These are phyloP conservation scores for Aeoliscus strigatus DNA, from an alignment of 2,797 vertebrate species.

Conservation along the genomic window DNA sequence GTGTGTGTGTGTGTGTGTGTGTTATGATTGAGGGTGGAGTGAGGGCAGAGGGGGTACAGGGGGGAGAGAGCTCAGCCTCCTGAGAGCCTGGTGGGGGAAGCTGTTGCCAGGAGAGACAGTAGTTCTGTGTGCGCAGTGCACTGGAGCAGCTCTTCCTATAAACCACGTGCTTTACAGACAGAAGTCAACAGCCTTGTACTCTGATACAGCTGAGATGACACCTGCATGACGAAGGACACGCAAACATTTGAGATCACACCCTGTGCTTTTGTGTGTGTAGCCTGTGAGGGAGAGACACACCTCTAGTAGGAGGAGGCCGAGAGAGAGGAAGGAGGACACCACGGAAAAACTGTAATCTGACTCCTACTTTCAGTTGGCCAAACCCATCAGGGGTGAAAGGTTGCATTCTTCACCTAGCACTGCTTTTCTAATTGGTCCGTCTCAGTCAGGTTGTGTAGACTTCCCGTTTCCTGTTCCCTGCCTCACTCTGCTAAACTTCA, in stretches of 20 bases:
- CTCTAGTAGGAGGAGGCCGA: slow-evolving; percentile 20
- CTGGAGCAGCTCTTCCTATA: slow-evolving; percentile 27
- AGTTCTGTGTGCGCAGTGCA: not conserved
- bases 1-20: no score
- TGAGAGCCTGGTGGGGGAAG: no score
- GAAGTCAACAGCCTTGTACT: slow-evolving; percentile 21
- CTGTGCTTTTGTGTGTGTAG: not conserved
- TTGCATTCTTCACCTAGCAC: slow-evolving; percentile 41
- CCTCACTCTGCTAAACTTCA: slow-evolving; percentile 36
- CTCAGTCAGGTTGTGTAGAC: slow-evolving; percentile 35
- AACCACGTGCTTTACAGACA: slow-evolving; percentile 55
- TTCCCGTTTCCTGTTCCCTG: slow-evolving; percentile 69
- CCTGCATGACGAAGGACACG: not conserved
- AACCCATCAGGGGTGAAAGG: slow-evolving; percentile 53
- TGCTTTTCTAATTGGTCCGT: slow-evolving; percentile 58
- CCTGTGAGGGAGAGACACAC: slow-evolving; percentile 12
- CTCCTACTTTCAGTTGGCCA: slow-evolving; percentile 69
- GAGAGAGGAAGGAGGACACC: slow-evolving; percentile 5
- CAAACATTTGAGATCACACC: not conserved
- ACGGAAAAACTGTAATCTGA: slow-evolving; percentile 63
- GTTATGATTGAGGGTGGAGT: no score
- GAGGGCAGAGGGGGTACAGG: no score
- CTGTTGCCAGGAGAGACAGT: no score
- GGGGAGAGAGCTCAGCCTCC: no score
- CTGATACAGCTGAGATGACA: slow-evolving; percentile 19